These are phyloP conservation scores for Pogoniulus pusillus DNA, from an alignment of 2,797 vertebrate genomes.

Conservation along the genomic window DNA sequence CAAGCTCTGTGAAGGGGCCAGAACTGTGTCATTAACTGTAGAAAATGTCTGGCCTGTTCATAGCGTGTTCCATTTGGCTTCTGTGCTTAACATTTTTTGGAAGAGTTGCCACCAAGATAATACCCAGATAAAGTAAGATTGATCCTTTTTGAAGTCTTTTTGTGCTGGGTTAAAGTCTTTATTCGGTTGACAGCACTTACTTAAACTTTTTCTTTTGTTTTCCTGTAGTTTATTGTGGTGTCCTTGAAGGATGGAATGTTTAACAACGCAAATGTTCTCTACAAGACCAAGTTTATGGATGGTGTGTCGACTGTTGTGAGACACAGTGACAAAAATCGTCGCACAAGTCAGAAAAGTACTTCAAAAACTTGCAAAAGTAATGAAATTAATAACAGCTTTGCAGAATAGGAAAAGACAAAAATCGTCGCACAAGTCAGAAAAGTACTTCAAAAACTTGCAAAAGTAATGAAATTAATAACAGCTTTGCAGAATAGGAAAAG, in stretches of 20 bases:
- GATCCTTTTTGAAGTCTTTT: not conserved
- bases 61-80: not conserved
- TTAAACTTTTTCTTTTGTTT: not conserved
- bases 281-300: slow-evolving; percentile 93
- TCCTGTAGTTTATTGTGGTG: slow-evolving; percentile 91
- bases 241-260: slow-evolving; percentile 99
- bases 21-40: fast-evolving
- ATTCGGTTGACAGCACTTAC: not conserved
- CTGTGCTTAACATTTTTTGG: fast-evolving
- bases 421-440: too few relatives aligned
- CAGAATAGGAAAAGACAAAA: slow-evolving; percentile 12
- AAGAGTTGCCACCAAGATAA: not conserved
- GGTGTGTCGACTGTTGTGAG: slow-evolving; percentile 89
- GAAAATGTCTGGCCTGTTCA: not conserved
- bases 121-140: not conserved
- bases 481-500: too few relatives aligned
- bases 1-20: not conserved
- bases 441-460: too few relatives aligned
- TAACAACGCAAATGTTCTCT: slow-evolving; percentile 95
- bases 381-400: not conserved
- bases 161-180: not conserved
- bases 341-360: slow-evolving; percentile 38
- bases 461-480: too few relatives aligned
- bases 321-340: too few relatives aligned
- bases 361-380: fast-evolving